A percentile compares a stretch with the other conserved stretches of the same genome.
These are phyloP conservation scores for Loriculus beryllinus DNA, from an alignment of 2,797 vertebrate genomes.

Conservation along the genomic window DNA sequence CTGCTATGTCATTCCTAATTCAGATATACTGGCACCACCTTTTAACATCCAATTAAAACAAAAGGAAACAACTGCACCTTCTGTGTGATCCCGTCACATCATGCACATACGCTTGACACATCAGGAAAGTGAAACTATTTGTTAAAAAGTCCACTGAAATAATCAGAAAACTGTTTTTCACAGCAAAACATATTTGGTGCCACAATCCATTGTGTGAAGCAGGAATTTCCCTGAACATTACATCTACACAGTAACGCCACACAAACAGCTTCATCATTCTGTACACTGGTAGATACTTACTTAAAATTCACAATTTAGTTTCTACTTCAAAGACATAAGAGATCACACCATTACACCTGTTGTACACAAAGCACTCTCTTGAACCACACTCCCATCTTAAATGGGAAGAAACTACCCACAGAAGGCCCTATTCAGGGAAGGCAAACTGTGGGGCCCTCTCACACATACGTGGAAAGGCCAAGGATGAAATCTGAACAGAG, in stretches of 20 bases:
- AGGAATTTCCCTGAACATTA: background rate
- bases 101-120: background rate
- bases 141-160: background rate
- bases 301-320: background rate
- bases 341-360: fast-evolving
- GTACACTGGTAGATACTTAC: background rate
- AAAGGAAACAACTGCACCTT: background rate
- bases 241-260: fast-evolving
- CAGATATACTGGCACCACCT: background rate
- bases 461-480: fast-evolving
- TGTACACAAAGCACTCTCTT: background rate
- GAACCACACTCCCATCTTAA: background rate
- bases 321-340: background rate
- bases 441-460: fast-evolving
- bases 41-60: background rate
- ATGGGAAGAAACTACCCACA: background rate
- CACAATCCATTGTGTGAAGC: background rate
- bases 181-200: background rate
- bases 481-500: background rate
- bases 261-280: background rate
- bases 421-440: background rate
- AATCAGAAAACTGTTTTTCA: background rate
- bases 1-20: background rate
- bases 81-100: fast-evolving
- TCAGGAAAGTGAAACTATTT: background rate